phyloP scores from a whole-genome alignment of 2,113 vertebrate genomes.

The Vidua macroura region DNA sequence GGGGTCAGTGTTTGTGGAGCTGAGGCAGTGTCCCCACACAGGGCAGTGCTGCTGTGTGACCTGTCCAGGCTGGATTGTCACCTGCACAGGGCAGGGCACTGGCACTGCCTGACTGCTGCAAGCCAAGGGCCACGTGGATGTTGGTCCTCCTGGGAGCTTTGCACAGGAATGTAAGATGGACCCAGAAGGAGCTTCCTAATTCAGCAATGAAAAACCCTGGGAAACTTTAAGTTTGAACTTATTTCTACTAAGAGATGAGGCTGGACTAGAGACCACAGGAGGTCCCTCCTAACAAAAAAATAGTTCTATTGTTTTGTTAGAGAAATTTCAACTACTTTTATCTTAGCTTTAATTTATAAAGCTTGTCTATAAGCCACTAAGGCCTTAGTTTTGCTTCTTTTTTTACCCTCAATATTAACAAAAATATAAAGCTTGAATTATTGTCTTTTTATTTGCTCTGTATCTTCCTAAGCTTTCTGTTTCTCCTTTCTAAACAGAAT shows the following conservation, averaged over 20 bases:
- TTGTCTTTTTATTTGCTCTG: background rate
- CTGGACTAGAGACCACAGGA: background rate
- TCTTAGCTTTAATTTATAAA: background rate
- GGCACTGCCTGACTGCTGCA: background rate
- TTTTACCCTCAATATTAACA: background rate
- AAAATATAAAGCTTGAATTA: background rate
- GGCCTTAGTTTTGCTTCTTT: background rate
- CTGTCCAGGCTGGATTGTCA: background rate
- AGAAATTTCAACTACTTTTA: background rate
- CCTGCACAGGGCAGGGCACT: background rate
- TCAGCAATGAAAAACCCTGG: background rate
- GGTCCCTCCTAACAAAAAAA: background rate
- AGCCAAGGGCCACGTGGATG: too few relatives aligned
- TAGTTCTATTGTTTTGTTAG: background rate
- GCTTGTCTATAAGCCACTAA: background rate
- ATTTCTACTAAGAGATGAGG: background rate
- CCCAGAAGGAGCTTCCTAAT: background rate
- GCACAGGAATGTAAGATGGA: accelerated
- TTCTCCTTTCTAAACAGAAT: background rate
- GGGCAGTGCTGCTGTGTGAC: background rate
- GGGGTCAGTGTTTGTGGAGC: background rate
- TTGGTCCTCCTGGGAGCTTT: background rate
- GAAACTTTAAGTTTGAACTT: background rate
- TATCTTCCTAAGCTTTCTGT: background rate
- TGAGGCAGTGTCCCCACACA: background rate